Percentiles rank a stretch among this genome's conserved stretches.
phyloP scores from a whole-genome alignment of 2,888 invertebrate species.

The Strigamia transsilvanica region DNA sequence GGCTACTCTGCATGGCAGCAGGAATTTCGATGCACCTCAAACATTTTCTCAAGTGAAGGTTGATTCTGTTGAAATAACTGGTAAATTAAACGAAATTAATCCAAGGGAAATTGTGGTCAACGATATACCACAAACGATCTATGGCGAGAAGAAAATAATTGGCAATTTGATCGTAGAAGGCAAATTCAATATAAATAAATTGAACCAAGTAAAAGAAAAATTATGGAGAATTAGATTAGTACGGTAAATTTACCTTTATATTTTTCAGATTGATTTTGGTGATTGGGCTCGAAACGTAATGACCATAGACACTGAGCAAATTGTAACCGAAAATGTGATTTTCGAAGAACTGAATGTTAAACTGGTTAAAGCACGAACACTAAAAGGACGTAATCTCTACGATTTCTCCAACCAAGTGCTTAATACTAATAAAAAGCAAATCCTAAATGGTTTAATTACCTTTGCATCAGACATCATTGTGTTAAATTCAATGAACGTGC shows the following conservation, averaged over 20 bases:
- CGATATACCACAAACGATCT: not conserved
- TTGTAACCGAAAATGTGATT: not conserved
- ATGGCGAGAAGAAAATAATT: conserved; percentile 22
- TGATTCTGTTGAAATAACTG: not conserved
- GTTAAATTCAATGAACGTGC: not conserved
- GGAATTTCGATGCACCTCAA: conserved; percentile 16
- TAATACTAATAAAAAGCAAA: not conserved
- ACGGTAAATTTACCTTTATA: not conserved
- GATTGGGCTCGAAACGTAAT: not conserved
- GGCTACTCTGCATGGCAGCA: conserved; percentile 19
- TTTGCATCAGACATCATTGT: not conserved
- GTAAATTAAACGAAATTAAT: conserved; percentile 25
- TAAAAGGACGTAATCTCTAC: not conserved
- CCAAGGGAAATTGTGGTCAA: not conserved
- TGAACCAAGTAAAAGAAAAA: conserved; percentile 23
- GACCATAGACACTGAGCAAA: conserved; percentile 5
- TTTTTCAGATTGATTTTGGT: conserved; percentile 1
- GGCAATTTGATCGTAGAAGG: conserved; percentile 28
- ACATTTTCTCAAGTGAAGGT: not conserved
- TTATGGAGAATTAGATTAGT: not conserved
- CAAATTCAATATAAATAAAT: not conserved
- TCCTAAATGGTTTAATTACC: not conserved
- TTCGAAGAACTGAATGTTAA: not conserved
- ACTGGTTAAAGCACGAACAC: not conserved
- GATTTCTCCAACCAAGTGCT: not conserved